phyloP scores from a whole-genome alignment of 2,888 invertebrate species.

The Polyploca ridens region DNA sequence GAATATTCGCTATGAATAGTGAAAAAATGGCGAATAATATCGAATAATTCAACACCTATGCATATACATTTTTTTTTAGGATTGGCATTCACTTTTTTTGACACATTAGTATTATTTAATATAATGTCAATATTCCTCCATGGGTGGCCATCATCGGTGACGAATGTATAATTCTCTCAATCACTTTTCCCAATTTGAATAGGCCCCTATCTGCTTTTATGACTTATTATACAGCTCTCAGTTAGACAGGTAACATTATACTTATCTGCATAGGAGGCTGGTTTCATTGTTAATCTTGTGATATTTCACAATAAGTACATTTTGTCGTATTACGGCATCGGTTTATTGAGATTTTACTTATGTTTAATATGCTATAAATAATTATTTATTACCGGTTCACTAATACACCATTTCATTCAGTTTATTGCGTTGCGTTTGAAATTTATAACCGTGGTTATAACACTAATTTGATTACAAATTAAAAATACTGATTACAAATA shows the following conservation, averaged over 20 bases:
- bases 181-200: constrained; percentile 9
- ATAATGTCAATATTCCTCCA: not conserved
- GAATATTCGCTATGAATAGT: too few relatives aligned
- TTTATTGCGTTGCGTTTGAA: constrained; percentile 69
- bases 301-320: constrained; percentile 57
- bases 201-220: constrained; percentile 1
- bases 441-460: constrained; percentile 69
- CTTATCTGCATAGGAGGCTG: not conserved
- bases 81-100: not conserved
- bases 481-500: constrained; percentile 64
- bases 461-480: constrained; percentile 72
- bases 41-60: too few relatives aligned
- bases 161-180: constrained; percentile 5
- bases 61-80: too few relatives aligned
- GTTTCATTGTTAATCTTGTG: constrained; percentile 46
- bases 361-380: constrained; percentile 78
- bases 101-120: not conserved
- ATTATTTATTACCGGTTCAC: constrained; percentile 71
- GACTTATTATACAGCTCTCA: not conserved
- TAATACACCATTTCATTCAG: constrained; percentile 76
- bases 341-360: constrained; percentile 76
- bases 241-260: constrained; percentile 8
- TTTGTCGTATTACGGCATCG: constrained; percentile 51
- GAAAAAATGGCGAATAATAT: too few relatives aligned
- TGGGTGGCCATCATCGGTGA: constrained; percentile 1